A percentile compares a stretch with the other conserved stretches of the same genome.
Evolutionary conservation across 2,113 vertebrate species (phyloP).

Genomic region (Lophochroa leadbeateri): DNA sequence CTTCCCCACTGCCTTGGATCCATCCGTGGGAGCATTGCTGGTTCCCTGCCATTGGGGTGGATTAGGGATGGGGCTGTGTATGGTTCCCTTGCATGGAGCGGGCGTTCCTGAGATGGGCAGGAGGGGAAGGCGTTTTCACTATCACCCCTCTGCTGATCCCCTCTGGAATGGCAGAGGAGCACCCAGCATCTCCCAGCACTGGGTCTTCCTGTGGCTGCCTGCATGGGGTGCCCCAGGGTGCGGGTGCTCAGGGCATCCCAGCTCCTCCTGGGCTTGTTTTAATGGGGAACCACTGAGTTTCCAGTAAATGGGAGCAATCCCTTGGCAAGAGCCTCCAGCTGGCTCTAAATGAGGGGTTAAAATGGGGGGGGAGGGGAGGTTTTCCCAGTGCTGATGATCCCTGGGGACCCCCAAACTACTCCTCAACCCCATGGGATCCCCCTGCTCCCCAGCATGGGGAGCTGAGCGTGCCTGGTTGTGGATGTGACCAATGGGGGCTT

Average conservation of each 20-base stretch:
- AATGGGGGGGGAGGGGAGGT: neutral
- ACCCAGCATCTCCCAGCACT: no score
- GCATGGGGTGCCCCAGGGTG: accelerated
- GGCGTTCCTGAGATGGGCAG: neutral
- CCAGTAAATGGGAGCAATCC: neutral
- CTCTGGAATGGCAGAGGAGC: no score
- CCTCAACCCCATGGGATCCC: neutral
- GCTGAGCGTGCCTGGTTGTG: accelerated
- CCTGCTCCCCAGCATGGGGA: neutral
- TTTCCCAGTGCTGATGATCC: neutral
- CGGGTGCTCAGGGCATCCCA: accelerated
- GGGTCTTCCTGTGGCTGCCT: neutral
- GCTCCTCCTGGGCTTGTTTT: neutral
- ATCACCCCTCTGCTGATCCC: accelerated
- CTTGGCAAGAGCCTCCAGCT: neutral
- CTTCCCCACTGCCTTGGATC: neutral
- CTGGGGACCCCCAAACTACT: neutral
- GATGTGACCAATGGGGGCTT: accelerated
- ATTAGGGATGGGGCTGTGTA: neutral
- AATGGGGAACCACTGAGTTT: neutral
- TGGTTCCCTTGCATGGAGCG: accelerated
- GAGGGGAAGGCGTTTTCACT: neutral
- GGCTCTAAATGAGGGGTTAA: neutral
- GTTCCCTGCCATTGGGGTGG: accelerated
- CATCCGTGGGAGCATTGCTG: accelerated